Evolutionary conservation across 2,888 invertebrate species (phyloP), one percentile per base, ranked within the genome.

Genomic region (Rhimphoctona megacephalus): DNA sequence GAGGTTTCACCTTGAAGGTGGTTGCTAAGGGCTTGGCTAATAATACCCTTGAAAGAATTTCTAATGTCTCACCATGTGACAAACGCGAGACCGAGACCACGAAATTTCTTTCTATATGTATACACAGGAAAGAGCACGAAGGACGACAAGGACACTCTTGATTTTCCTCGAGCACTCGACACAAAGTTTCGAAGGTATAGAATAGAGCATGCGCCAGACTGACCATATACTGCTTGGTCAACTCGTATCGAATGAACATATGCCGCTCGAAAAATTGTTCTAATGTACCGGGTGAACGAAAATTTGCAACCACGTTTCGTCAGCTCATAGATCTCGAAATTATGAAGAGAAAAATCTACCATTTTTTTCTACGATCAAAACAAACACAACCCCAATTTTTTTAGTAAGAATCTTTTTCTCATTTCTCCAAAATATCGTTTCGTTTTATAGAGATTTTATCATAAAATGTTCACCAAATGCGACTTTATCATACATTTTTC

Each of bases 231-330:
- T 83, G 83, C 67, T 78, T 74, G 80, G 70, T 79, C 86, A 67
- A 83, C 79, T 67, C 72, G 81, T 88, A 89, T 73, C 30, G 39
- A 73, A 91, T 77, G 33, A 90, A 91, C 92, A 92, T 30, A 57
- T 93, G 93, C 72, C 93, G 93, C 94, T 90, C 74, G 78, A 91
- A 87, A 61, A 30, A 61, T 30, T 61, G 17, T 30, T 30, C 17
- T 17, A 14, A 61, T 61, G 3, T 61, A 61, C 30, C 30, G 30
- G 30, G 61, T 30, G 61, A 17, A 6, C 61, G 17, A 61, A 30
- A 17, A 6, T 11, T 61, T 17, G 9, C 17, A 61, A 6, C 6
- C 25, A 30, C 14, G 3, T 4, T 11, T 57, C 14, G 1, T 57
- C 25, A 14, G 25, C 11, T 30, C 4, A 30, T 4, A 25, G 25